phyloP scores from a whole-genome alignment of 1,140 invertebrate genomes.

The Dolichoris vasculosae region DNA sequence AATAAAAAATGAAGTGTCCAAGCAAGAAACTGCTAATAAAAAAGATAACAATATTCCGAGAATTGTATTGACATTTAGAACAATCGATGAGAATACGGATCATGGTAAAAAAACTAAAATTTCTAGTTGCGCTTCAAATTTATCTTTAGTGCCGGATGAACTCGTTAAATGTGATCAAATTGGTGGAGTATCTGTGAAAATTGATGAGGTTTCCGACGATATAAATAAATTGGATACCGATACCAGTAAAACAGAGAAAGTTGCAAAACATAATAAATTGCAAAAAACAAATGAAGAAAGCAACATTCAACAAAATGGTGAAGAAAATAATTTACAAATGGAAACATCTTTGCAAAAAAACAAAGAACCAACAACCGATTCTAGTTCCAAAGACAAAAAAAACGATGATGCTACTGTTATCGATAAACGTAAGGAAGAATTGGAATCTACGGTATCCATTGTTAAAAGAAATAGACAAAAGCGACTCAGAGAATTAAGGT shows the following conservation, averaged over 20 bases:
- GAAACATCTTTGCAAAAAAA: slow-evolving; percentile 35
- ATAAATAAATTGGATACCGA: slow-evolving; percentile 65
- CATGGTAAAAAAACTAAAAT: slow-evolving; percentile 69
- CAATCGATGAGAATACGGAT: slow-evolving; percentile 71
- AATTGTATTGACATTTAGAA: slow-evolving; percentile 72
- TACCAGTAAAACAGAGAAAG: slow-evolving; percentile 53
- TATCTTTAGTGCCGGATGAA: slow-evolving; percentile 69
- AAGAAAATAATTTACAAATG: slow-evolving; percentile 46
- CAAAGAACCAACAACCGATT: neutral
- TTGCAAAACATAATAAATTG: slow-evolving; percentile 49
- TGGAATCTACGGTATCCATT: slow-evolving; percentile 52
- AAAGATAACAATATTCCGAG: slow-evolving; percentile 68
- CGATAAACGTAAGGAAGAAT: slow-evolving; percentile 51
- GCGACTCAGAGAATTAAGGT: slow-evolving; percentile 59
- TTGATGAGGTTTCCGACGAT: slow-evolving; percentile 65
- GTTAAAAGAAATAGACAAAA: slow-evolving; percentile 65
- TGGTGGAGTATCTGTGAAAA: slow-evolving; percentile 71
- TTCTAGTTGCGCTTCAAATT: slow-evolving; percentile 70
- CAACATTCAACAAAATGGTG: slow-evolving; percentile 44
- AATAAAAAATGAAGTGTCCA: slow-evolving; percentile 56
- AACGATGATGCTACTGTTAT: slow-evolving; percentile 35
- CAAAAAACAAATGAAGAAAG: slow-evolving; percentile 29
- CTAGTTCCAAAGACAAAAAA: slow-evolving; percentile 36
- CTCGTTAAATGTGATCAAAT: slow-evolving; percentile 69
- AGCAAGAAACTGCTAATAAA: slow-evolving; percentile 56